phyloP scores from a whole-genome alignment of 2,797 vertebrate species.

The Tauraco hartlaubi region DNA sequence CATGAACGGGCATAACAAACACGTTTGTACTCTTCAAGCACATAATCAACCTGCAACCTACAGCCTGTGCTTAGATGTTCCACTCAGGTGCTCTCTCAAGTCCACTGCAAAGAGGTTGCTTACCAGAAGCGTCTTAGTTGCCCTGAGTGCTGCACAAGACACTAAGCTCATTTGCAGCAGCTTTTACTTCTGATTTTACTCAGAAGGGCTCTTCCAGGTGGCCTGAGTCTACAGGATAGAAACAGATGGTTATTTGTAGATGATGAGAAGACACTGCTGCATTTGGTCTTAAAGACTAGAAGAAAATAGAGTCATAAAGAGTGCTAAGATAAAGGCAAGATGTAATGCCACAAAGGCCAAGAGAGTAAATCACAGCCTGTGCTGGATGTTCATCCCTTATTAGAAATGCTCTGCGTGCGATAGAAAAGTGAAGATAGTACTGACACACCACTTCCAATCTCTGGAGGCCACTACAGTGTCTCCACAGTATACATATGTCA shows the following conservation, averaged over 20 bases:
- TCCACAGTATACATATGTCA: background rate
- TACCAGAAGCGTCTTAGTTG: background rate
- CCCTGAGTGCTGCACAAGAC: background rate
- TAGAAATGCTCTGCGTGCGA: background rate
- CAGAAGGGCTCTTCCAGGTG: background rate
- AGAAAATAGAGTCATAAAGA: background rate
- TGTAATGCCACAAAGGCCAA: background rate
- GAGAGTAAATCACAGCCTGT: background rate
- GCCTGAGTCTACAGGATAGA: background rate
- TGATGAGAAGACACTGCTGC: background rate
- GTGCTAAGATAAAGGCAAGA: background rate
- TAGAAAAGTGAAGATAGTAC: background rate
- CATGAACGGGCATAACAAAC: background rate
- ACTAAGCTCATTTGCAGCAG: background rate
- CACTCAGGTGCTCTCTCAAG: background rate
- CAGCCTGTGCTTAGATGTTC: background rate
- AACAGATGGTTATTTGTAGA: background rate
- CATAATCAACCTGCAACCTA: background rate
- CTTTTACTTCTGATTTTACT: background rate
- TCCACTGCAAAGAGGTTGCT: background rate
- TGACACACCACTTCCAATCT: background rate
- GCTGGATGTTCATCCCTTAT: background rate
- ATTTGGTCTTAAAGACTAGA: background rate
- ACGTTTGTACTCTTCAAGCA: background rate
- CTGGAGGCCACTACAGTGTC: background rate